Percentiles rank a stretch among this genome's conserved stretches.
Conservation (phyloP, 2,888 invertebrate species). For the Apamea crenata region DNA sequence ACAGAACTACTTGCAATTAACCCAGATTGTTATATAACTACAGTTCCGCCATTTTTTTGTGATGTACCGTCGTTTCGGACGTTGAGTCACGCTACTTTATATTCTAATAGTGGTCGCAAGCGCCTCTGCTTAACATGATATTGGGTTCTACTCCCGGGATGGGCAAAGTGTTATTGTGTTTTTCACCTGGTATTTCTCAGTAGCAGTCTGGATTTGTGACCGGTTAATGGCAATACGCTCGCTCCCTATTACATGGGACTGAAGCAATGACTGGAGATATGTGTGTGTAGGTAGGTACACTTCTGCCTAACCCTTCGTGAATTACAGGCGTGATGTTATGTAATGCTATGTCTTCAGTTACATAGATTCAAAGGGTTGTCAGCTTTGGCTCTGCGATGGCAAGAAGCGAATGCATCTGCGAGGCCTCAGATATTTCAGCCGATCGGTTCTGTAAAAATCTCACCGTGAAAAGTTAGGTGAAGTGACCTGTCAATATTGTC, state of each 20-base stretch:
- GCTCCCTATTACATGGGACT: not conserved
- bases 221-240: not conserved
- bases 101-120: not conserved
- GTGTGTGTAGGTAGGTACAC: not conserved
- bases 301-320: not conserved
- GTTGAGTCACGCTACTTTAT: not conserved
- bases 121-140: no score
- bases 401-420: no score
- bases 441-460: no score
- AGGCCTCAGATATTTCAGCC: not conserved
- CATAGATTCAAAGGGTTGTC: no score
- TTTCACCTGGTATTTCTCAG: not conserved
- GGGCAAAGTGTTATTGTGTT: not conserved
- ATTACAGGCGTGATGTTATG: not conserved
- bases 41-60: not conserved
- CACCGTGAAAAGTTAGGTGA: no score
- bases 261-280: not conserved
- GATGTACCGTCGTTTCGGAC: not conserved
- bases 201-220: not conserved
- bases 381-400: no score
- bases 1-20: slow-evolving; percentile 12
- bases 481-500: no score
- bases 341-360: no score
- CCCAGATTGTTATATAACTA: slow-evolving; percentile 18
- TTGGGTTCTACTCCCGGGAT: not conserved